Evolutionary conservation across 2,113 vertebrate species (phyloP), one percentile per base, ranked within the genome.

Genomic region (Saccopteryx leptura): DNA sequence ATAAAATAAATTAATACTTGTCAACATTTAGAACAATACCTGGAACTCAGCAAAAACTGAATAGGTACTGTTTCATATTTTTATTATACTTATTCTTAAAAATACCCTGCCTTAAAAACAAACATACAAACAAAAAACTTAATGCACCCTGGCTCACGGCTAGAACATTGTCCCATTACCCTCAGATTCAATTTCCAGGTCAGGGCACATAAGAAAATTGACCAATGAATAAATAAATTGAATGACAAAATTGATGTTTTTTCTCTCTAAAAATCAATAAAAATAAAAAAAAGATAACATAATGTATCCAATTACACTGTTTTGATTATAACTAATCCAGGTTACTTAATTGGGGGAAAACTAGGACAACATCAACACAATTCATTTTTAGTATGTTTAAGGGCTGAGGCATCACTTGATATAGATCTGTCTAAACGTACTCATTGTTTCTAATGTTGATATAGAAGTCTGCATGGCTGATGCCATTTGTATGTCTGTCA

Each of bases 71-170:
- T 13, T 11, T 75, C 21, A 58, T 69, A 13, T n/a, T 92, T 92
- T 94, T 80, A 80, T 84, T 56, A 58, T 65, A 18, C 33, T 65
- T 10, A 83, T 96, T 86, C 10, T 90, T 79, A 15, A 88, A 91
- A 78, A 58, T n/a, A 82, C 14, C 24, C 19, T 61, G 1, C 23
- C 33, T 60, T 87, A 13, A 63, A 69, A 26, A 61, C 65, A 12
- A 71, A 15, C 39, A 39, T 39, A 39, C 39, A 39, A 39, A 39
- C 39, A 39, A 39, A 39, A 39, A 39, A 39, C 39, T 39, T 39
- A 39, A 39, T 39, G 39, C 39, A 39, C 39, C 39, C 39, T 39
- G 39, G 39, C 39, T 39, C 39, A 39, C 39, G 39, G 39, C 39
- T 39, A 39, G 39, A 39, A 39, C 39, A 39, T 39, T 39, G 39